Base-by-base conservation (phyloP, 2,888 invertebrate species). In the Ochropleura leucogaster region DNA sequence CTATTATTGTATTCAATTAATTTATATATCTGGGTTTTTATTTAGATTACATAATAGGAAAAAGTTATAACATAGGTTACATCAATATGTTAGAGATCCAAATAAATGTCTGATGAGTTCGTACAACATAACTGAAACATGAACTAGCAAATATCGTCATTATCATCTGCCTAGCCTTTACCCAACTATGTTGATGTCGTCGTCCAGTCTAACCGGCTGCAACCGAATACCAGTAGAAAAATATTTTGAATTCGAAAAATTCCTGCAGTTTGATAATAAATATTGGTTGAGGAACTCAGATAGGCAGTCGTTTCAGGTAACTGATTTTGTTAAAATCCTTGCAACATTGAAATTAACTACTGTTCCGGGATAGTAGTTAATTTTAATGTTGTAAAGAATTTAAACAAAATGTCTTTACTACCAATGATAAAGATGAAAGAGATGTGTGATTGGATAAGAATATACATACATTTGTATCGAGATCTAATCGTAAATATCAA, bases 401-500 rank as follows among this genome's bases (percentile, higher is more conserved):
- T 18, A 47, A 20, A 16, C n/a, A 40, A 46, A 4, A 2, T 12
- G 49, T 30, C 40, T 73, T 47, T 42, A 40, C 4, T 16, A 73
- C 46, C n/a, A 14, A 63, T 42, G 8, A 72, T 46, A 44, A 18
- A 30, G 9, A 40, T 18, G n/a, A 44, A 55, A 49, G 40, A 44
- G 12, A n/a, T 8, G 10, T 14, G 49, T 49, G 40, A 16, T 51
- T 20, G 51, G 55, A 76, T 71, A 63, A 44, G 6, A 62, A 42
- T 78, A 30, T 16, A 53, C 44, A 68, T 47, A 62, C 20, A 74
- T 62, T 53, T 62, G 20, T 20, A 66, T 20, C 8, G n/a, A 62
- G 8, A 40, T 18, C 44, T 1, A 62, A 63, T 71, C 40, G 12
- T 55, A 70, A 30, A 71, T 40, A 79, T 71, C 44, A 49, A 18